A percentile compares a stretch with the other conserved stretches of the same genome.
Conservation (phyloP, 2,113 vertebrate species). For the Neolamprologus ventralis region DNA sequence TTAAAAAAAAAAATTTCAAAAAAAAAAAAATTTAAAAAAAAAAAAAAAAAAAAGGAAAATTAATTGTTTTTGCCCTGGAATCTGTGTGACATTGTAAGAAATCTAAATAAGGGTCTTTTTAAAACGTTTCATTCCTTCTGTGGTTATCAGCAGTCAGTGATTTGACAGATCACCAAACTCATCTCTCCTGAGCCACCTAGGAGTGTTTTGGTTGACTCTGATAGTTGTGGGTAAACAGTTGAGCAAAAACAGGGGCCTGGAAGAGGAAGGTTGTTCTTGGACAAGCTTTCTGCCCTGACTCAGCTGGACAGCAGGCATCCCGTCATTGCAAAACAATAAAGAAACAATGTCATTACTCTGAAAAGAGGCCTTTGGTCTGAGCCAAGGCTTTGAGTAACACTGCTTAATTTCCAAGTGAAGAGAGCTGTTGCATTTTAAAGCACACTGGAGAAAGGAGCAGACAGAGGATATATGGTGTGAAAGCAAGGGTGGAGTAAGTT, state of each 20-base stretch:
- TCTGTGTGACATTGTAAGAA: background rate
- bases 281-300: slow-evolving; percentile 16
- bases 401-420: slow-evolving; percentile 26
- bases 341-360: slow-evolving; percentile 14
- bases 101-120: background rate
- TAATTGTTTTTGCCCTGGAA: background rate
- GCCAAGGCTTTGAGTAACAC: background rate
- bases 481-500: background rate
- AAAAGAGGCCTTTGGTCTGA: background rate
- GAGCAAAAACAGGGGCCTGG: background rate
- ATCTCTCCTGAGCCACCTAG: background rate
- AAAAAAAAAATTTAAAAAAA: no score
- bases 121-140: background rate
- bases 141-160: background rate
- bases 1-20: background rate
- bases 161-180: background rate
- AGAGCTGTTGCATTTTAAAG: slow-evolving; percentile 16
- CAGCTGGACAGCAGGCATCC: slow-evolving; percentile 8
- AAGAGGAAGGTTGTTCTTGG: background rate
- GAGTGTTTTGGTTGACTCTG: background rate
- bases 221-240: background rate
- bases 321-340: slow-evolving; percentile 3
- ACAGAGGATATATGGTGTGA: background rate
- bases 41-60: no score
- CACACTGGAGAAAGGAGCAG: background rate